phyloP scores from a whole-genome alignment of 2,113 vertebrate genomes.

The Aegotheles bennettii region DNA sequence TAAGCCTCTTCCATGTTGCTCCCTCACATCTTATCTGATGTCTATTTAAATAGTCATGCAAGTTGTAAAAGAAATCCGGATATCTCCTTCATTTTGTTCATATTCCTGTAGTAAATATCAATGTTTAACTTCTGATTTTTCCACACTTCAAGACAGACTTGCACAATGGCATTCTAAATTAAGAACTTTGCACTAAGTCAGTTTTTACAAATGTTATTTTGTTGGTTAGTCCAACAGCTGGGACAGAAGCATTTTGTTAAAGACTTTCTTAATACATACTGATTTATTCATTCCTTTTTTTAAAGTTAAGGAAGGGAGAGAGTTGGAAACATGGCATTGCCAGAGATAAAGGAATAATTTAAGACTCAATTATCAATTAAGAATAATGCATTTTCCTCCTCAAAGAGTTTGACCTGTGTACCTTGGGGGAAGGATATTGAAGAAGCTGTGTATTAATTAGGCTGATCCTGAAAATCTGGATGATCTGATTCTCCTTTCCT shows the following conservation, averaged over 20 bases:
- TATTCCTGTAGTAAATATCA: background rate
- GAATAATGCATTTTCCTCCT: background rate
- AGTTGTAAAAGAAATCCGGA: background rate
- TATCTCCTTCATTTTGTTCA: background rate
- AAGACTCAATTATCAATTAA: background rate
- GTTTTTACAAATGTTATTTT: background rate
- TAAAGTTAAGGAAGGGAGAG: background rate
- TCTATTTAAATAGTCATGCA: background rate
- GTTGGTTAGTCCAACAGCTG: background rate
- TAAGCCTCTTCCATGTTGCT: background rate
- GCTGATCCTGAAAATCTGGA: background rate
- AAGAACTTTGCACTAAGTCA: background rate
- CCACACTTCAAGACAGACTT: background rate
- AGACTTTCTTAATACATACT: background rate
- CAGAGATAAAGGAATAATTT: background rate
- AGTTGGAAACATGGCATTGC: background rate
- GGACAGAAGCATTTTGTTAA: background rate
- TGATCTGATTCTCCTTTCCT: background rate
- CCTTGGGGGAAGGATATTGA: background rate
- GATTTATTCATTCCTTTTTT: background rate
- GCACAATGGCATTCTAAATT: background rate
- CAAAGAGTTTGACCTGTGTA: background rate
- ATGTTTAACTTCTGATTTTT: background rate
- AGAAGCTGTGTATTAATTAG: background rate
- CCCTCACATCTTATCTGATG: background rate